Percentiles rank a stretch among this genome's conserved stretches.
Conservation (phyloP, 2,888 invertebrate genomes). For the Troglohyphantes excavatus region DNA sequence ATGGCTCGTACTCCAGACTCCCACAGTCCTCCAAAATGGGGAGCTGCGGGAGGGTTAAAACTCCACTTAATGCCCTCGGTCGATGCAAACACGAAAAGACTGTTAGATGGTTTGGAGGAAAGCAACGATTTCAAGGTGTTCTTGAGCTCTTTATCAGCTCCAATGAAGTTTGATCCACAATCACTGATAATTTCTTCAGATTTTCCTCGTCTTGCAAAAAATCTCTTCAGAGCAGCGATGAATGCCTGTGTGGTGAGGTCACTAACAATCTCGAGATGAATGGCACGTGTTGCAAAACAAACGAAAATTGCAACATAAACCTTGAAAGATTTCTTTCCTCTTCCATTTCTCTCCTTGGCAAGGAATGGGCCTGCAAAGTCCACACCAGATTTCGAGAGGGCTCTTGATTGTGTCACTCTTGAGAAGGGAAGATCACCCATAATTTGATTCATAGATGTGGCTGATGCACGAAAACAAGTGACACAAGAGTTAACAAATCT, state of each 20-base stretch:
- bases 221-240: constrained; percentile 19
- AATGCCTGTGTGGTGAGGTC: constrained; percentile 22
- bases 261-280: constrained; percentile 28
- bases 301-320: constrained; percentile 25
- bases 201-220: constrained; percentile 11
- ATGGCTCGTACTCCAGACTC: not conserved
- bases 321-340: constrained; percentile 21
- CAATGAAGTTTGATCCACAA: constrained; percentile 32
- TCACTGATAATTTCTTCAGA: not conserved
- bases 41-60: not conserved
- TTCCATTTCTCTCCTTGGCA: not conserved
- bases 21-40: not conserved
- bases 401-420: not conserved
- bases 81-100: not conserved
- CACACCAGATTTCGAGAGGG: not conserved
- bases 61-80: not conserved
- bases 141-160: constrained; percentile 3
- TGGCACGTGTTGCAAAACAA: constrained; percentile 4
- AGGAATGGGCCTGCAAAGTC: constrained; percentile 14
- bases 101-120: not conserved
- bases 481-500: no score
- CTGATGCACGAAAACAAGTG: not conserved
- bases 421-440: not conserved
- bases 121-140: not conserved
- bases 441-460: not conserved